These are phyloP conservation scores for Delichon dasypus DNA, from an alignment of 2,797 vertebrate species.

Conservation along the genomic window DNA sequence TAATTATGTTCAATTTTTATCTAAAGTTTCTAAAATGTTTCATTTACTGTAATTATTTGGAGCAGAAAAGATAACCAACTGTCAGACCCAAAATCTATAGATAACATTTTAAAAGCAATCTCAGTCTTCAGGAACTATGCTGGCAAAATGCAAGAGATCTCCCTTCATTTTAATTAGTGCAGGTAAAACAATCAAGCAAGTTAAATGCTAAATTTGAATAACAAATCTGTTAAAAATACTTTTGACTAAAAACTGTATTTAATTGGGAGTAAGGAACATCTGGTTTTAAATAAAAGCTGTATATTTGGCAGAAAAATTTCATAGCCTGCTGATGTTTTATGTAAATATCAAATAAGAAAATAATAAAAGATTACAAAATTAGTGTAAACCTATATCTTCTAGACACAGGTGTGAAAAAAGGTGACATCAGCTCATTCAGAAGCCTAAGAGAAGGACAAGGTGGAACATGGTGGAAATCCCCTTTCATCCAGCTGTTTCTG, in stretches of 20 bases:
- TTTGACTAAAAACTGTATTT: background rate
- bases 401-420: background rate
- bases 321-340: background rate
- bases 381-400: background rate
- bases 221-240: background rate
- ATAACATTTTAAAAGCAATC: background rate
- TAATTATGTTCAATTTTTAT: background rate
- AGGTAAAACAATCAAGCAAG: background rate
- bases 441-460: background rate
- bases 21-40: background rate
- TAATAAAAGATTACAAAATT: background rate
- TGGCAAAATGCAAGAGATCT: background rate
- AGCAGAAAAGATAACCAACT: background rate
- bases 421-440: background rate
- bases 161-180: background rate
- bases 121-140: background rate
- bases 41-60: background rate
- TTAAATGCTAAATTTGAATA: background rate
- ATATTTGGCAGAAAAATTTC: background rate
- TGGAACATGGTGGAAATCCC: background rate
- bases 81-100: background rate
- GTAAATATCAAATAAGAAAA: background rate
- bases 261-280: background rate
- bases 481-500: background rate
- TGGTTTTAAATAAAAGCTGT: background rate